Conservation (phyloP, 1,140 invertebrate genomes). For the Coelopa frigida region DNA sequence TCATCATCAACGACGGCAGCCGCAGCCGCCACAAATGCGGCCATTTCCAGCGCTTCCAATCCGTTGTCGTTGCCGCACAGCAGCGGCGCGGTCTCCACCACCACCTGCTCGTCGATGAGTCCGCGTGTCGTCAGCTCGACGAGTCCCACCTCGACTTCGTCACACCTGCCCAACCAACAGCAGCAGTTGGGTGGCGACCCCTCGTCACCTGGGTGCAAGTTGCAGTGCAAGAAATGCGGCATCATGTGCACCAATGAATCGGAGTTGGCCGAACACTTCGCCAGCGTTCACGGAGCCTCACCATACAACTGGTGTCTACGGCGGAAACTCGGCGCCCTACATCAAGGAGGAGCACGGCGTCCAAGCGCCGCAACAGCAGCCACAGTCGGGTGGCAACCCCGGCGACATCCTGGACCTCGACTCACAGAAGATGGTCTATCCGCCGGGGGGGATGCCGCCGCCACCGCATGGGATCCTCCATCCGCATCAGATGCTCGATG, state of each 20-base stretch:
- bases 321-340: slow-evolving; percentile 41
- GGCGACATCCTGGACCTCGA: slow-evolving; percentile 81
- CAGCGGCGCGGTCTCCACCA: slow-evolving; percentile 24
- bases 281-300: slow-evolving; percentile 58
- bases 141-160: slow-evolving; percentile 35
- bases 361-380: slow-evolving; percentile 20
- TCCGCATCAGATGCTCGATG: slow-evolving; percentile 9
- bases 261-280: slow-evolving; percentile 63
- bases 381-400: slow-evolving; percentile 22
- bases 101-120: slow-evolving; percentile 32
- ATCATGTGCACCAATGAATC: slow-evolving; percentile 63
- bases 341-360: slow-evolving; percentile 41
- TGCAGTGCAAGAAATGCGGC: slow-evolving; percentile 73
- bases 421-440: slow-evolving; percentile 76
- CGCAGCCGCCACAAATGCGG: neutral
- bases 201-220: slow-evolving; percentile 48
- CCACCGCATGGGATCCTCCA: neutral
- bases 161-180: slow-evolving; percentile 19
- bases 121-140: slow-evolving; percentile 42
- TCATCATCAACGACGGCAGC: neutral
- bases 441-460: slow-evolving; percentile 27
- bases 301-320: slow-evolving; percentile 40
- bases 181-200: slow-evolving; percentile 51
- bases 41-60: slow-evolving; percentile 10
- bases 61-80: slow-evolving; percentile 4